Conservation (phyloP, 1,140 invertebrate species). For the Trichogramma pretiosum region DNA sequence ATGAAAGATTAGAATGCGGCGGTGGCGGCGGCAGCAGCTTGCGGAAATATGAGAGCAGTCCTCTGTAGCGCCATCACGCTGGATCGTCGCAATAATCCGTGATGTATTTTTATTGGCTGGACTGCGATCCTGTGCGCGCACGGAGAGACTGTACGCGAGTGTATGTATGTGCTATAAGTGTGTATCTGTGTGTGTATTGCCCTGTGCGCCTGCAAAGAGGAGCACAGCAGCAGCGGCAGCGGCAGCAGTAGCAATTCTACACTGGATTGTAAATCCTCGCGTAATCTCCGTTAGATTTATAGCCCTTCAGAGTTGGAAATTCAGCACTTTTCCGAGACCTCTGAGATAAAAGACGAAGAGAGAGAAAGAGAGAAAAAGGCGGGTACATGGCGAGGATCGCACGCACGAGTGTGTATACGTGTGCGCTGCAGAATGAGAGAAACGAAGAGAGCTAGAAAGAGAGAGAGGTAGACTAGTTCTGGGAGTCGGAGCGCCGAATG, state of each 20-base stretch:
- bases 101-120: slow-evolving; percentile 19
- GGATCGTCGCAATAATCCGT: slow-evolving; percentile 19
- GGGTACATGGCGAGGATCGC: no score
- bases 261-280: slow-evolving; percentile 19
- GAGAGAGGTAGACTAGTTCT: background rate
- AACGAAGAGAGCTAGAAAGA: slow-evolving; percentile 2
- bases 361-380: background rate
- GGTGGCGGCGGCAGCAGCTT: no score
- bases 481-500: background rate
- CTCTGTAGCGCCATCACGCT: no score
- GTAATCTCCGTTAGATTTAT: slow-evolving; percentile 19
- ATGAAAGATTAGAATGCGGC: no score
- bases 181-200: slow-evolving; percentile 27
- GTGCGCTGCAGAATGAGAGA: no score
- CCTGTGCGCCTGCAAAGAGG: slow-evolving; percentile 28
- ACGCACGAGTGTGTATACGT: no score
- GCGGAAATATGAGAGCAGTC: no score
- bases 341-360: slow-evolving; percentile 13
- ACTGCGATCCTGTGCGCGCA: slow-evolving; percentile 22
- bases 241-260: slow-evolving; percentile 11
- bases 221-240: background rate
- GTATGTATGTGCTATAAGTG: no score
- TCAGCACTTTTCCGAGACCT: slow-evolving; percentile 15
- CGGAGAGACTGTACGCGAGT: no score
- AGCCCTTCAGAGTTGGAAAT: slow-evolving; percentile 19